Evolutionary conservation across 2,113 vertebrate genomes (phyloP), one percentile per base, ranked within the genome.

Genomic region (Conger conger): DNA sequence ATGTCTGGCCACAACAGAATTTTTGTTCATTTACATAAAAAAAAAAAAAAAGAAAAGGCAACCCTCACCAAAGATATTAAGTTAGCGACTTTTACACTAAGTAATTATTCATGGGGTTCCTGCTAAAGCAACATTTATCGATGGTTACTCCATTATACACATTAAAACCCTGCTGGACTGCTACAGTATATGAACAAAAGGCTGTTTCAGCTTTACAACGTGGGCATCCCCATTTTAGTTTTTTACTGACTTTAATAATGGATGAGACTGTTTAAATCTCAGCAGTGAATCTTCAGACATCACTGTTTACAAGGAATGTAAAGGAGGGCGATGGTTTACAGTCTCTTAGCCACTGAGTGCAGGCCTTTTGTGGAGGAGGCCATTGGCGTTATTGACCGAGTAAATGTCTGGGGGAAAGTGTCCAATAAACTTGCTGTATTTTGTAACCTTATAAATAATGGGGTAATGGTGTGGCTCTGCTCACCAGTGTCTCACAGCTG

Each of bases 271-370:
- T 38, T 15, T 78, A 78, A 78, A 78, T 78, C 33, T 38, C 16
- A 78, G 36, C 76, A 78, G 20, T 78, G 37, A 36, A 78, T 78
- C 76, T 78, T 33, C 36, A 20, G 18, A 38, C 36, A 13, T 78
- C 36, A 78, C 35, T 37, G 35, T 78, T 78, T 78, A 73, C 68
- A 73, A 73, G 68, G 68, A 73, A 73, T 33, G 13, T 73, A 73
- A 73, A 73, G 9, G n/a, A 33, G 76, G 15, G 36, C 38, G 20
- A 38, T 78, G 17, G 35, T 38, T 78, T 78, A 78, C 37, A 38
- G 76, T 23, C 76, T 37, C 33, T 37, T 37, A 23, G 23, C 76
- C 36, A 13, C 36, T 78, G 15, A 30, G 76, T 18, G 15, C 16
- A 78, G 37, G 76, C 35, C 4, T 18, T 78, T 78, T 78, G 27